Percentiles rank a stretch among this genome's conserved stretches.
phyloP scores from a whole-genome alignment of 2,888 invertebrate species.

The Bibio marci region DNA sequence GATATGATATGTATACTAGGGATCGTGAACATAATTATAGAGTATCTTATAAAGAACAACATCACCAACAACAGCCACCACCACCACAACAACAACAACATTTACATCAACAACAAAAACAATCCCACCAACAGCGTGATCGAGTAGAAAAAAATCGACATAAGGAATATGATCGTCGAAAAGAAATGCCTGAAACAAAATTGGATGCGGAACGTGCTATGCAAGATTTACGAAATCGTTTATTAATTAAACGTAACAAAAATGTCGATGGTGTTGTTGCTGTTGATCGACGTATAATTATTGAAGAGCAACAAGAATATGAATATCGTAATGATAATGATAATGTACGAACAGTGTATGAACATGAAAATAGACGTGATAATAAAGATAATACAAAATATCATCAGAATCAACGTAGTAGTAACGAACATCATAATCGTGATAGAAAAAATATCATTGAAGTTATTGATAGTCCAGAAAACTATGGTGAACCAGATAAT shows the following conservation, averaged over 20 bases:
- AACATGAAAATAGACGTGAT: constrained; percentile 13
- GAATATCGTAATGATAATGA: no score
- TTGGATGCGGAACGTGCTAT: constrained; percentile 42
- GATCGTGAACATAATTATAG: constrained; percentile 9
- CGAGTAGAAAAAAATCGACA: constrained; percentile 19
- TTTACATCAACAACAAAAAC: constrained; percentile 11
- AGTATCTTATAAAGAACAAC: constrained; percentile 9
- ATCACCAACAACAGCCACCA: constrained; percentile 10
- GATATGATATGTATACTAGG: constrained; percentile 3
- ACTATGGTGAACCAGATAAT: constrained; percentile 15
- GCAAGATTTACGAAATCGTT: constrained; percentile 58
- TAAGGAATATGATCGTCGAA: constrained; percentile 6
- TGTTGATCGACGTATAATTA: background rate
- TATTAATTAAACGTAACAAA: constrained; percentile 49
- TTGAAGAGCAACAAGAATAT: constrained; percentile 10
- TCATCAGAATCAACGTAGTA: background rate
- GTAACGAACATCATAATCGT: constrained; percentile 25
- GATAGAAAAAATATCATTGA: constrained; percentile 27
- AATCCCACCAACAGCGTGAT: constrained; percentile 1
- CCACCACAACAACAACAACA: constrained; percentile 11
- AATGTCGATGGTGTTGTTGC: constrained; percentile 30
- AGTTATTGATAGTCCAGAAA: constrained; percentile 31
- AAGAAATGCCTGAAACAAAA: constrained; percentile 11
- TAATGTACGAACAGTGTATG: constrained; percentile 1
- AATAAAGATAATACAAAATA: constrained; percentile 5